Conservation (phyloP, 2,113 vertebrate species). For the Gallinago jamesoni region DNA sequence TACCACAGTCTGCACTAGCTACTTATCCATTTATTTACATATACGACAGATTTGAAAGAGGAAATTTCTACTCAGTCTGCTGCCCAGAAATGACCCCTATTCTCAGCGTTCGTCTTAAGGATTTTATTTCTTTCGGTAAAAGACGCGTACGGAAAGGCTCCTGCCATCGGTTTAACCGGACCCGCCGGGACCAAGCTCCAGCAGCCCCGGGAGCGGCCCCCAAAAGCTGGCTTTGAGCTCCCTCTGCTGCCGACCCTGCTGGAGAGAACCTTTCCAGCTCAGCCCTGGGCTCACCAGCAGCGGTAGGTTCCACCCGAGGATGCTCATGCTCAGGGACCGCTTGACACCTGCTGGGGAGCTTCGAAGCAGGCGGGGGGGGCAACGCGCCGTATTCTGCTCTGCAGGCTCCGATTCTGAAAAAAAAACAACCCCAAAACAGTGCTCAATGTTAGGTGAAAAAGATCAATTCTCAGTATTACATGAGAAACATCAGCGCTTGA, state of each 20-base stretch:
- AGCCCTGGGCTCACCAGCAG: rapidly evolving
- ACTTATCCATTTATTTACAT: background rate
- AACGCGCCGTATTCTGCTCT: background rate
- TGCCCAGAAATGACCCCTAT: background rate
- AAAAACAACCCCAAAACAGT: background rate
- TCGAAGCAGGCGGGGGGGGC: rapidly evolving
- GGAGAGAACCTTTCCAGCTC: background rate
- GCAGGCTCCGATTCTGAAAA: background rate
- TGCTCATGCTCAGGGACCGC: background rate
- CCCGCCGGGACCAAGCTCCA: rapidly evolving
- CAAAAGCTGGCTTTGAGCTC: conserved; percentile 19
- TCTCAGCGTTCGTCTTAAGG: background rate
- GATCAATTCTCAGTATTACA: background rate
- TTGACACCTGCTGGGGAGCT: rapidly evolving
- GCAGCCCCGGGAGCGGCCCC: background rate
- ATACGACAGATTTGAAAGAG: background rate
- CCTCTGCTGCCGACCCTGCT: background rate
- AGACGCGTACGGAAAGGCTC: background rate
- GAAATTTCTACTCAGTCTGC: background rate
- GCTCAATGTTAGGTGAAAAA: background rate
- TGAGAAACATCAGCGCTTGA: background rate
- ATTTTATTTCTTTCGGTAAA: background rate
- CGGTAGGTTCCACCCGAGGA: rapidly evolving
- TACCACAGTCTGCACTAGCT: background rate
- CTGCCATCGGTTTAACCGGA: background rate